Evolutionary conservation across 1,140 invertebrate genomes (phyloP), one percentile per base, ranked within the genome.

Genomic region (Pteromalus puparum): DNA sequence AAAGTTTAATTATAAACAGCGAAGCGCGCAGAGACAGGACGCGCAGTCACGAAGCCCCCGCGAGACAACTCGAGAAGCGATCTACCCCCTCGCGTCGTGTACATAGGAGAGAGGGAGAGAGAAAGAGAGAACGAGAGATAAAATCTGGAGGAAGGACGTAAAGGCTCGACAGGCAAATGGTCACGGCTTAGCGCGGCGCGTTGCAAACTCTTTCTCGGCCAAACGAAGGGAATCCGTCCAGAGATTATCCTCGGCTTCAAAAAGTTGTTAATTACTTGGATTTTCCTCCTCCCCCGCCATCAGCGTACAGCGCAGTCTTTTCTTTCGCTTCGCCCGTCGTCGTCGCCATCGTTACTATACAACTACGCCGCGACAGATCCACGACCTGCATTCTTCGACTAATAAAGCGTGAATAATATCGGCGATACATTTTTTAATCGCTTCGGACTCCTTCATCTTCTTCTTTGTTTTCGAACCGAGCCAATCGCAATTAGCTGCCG

Each of bases 251-350:
- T 88, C 84, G 89, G 92, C 91, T 92, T 92, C 90, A 92, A 93
- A 93, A 93, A 93, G 92, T 93, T 93, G 92, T 93, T 93, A 93
- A 93, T 93, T 93, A 93, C 92, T 93, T 93, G 92, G 91, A 92
- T 92, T 92, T 92, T 87, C 89, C 90, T 90, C 81, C 72, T 2
- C 30, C 87, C 88, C 88, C 83, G 46, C 83, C 73, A 28, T 67
- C 80, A 53, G 21, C 79, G 30, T 34, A 34, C 30, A 34, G 30
- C 30, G 30, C 30, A 65, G 86, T 42, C 38, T 42, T 42, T 42
- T 18, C 48, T 86, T 81, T 83, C 53, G 53, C 53, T 81, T 53
- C 85, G 83, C 76, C 10, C 81, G 67, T 85, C 86, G 86, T 82
- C 83, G 21, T 85, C 81, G 42, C 85, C 81, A 30, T n/a, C 30